phyloP scores from a whole-genome alignment of 2,113 vertebrate species.

The Pseudopodoces humilis region DNA sequence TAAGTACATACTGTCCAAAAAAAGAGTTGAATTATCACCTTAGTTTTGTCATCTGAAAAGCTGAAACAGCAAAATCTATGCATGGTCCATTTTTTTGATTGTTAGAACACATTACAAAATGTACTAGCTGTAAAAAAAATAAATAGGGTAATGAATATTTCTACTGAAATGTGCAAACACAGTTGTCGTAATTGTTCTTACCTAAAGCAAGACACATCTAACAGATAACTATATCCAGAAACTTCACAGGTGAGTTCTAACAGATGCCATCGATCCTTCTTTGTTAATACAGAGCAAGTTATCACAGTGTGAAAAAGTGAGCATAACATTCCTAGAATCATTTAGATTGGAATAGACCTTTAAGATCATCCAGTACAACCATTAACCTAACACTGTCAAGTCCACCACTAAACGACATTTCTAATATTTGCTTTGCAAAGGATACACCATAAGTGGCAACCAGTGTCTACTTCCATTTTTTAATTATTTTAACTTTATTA shows the following conservation, averaged over 20 bases:
- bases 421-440: not conserved
- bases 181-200: not conserved
- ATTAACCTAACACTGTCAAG: not conserved
- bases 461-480: not conserved
- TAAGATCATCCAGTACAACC: not conserved
- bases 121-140: not conserved
- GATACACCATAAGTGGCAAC: not conserved
- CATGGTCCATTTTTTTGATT: not conserved
- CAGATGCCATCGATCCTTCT: conserved; percentile 18
- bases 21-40: not conserved
- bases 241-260: conserved; percentile 24
- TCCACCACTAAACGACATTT: not conserved
- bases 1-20: not conserved
- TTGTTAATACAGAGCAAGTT: conserved; percentile 47
- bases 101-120: not conserved
- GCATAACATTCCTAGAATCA: conserved; percentile 3
- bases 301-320: conserved; percentile 20
- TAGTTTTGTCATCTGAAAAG: not conserved
- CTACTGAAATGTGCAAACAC: not conserved
- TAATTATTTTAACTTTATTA: not conserved
- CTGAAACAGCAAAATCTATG: not conserved
- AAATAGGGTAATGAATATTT: not conserved
- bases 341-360: not conserved
- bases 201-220: not conserved
- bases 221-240: not conserved